phyloP scores from a whole-genome alignment of 2,888 invertebrate genomes.

The Philopedon plagiatum region DNA sequence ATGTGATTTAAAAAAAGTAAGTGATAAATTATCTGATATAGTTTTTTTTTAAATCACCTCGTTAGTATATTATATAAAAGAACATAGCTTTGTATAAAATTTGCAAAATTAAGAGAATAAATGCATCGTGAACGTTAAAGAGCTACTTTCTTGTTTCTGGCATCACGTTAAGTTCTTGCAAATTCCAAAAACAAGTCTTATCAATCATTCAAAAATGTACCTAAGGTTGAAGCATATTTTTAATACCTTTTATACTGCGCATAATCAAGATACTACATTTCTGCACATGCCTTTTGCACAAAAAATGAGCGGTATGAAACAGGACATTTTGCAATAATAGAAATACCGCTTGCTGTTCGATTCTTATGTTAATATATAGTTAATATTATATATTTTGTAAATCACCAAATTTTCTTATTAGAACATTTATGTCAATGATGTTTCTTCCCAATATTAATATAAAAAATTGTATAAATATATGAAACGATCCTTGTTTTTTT shows the following conservation, averaged over 20 bases:
- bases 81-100: too few relatives aligned
- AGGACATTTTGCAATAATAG: conserved; percentile 30
- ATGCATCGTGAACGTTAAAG: too few relatives aligned
- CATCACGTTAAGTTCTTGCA: too few relatives aligned
- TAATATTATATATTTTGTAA: conserved; percentile 47
- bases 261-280: conserved; percentile 10
- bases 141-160: too few relatives aligned
- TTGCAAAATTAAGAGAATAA: too few relatives aligned
- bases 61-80: too few relatives aligned
- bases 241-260: neutral
- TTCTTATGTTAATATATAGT: conserved; percentile 39
- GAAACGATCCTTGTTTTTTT: conserved; percentile 34
- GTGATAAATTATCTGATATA: too few relatives aligned
- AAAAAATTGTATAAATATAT: conserved; percentile 43
- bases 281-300: conserved; percentile 48
- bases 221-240: neutral
- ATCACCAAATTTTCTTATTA: conserved; percentile 37
- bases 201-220: too few relatives aligned
- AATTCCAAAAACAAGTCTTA: too few relatives aligned
- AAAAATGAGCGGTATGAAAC: conserved; percentile 27
- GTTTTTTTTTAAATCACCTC: too few relatives aligned
- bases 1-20: too few relatives aligned
- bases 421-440: conserved; percentile 42
- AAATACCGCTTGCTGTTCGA: conserved; percentile 37
- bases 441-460: conserved; percentile 46